Base-by-base conservation (phyloP, 2,888 invertebrate species). In the Trissonchulus sp. region DNA sequence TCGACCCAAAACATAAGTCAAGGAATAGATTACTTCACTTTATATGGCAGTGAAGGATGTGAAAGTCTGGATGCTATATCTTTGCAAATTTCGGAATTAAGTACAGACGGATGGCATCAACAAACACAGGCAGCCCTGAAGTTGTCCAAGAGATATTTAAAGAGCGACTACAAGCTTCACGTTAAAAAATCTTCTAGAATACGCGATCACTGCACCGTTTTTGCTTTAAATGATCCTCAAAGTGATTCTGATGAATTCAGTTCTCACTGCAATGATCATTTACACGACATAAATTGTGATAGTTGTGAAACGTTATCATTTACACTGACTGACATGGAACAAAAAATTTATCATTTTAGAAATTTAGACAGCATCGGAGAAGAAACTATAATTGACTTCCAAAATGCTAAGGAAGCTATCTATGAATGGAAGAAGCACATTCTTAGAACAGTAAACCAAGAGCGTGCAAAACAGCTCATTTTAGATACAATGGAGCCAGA, bases 131-230 rank as follows among this genome's bases (percentile, higher is more conserved):
- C 48, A 48, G 48, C 33, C 8, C 33, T 69, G 35, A 30, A 33
- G 8, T 18, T 28, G 8, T 30, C 36, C 8, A 69, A 69, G n/a
- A 15, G 23, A 2, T 69, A 69, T n/a, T n/a, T 69, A 8, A 69
- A 69, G 28, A 69, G 30, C 35, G 69, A 69, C 33, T 69, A 69
- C 36, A 69, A 69, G 36, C 31, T 69, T 35, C 36, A 30, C 33
- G 35, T 69, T 33, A 30, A 34, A 69, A 23, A 15, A 33, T 2
- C 2, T 3, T 30, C 69, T 69, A 8, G 15, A 2, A 34, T 34
- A 2, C 3, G 3, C 2, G 69, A 69, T 8, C 36, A 69, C 33
- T 69, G 30, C 33, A 15, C 48, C 3, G 31, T 33, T 8, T 69
- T 15, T 69, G 69, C 69, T 33, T 33, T 69, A 2, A 69, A 35